phyloP scores from a whole-genome alignment of 2,888 invertebrate species.

The Philhelius pedissequus region DNA sequence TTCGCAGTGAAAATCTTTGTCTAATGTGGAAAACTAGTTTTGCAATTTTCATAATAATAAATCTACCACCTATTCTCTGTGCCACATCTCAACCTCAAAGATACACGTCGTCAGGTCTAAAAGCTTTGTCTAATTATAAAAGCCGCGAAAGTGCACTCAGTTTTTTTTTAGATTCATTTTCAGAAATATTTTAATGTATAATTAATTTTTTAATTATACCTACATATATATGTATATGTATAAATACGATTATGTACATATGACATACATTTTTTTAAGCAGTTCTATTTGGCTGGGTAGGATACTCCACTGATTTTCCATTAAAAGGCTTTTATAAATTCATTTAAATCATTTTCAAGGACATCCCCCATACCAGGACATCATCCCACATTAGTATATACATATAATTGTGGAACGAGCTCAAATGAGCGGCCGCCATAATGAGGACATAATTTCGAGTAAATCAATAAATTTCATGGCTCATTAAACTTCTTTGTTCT shows the following conservation, averaged over 20 bases:
- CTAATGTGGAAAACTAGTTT: too few species aligned
- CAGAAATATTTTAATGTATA: conserved; percentile 1
- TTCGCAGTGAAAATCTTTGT: too few species aligned
- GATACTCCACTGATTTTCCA: not conserved
- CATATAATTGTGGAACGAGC: not conserved
- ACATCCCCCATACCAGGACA: not conserved
- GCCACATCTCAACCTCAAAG: not conserved
- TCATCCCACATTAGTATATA: not conserved
- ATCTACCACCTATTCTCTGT: not conserved
- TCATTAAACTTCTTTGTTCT: conserved; percentile 18
- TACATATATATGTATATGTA: too few species aligned
- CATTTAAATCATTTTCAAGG: conserved; percentile 3
- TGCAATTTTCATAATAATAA: not conserved
- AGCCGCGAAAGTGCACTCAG: not conserved
- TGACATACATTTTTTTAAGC: conserved; percentile 1
- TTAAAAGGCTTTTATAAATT: conserved; percentile 25
- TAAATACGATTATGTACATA: too few species aligned
- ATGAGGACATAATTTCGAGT: conserved; percentile 35
- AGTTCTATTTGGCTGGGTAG: not conserved
- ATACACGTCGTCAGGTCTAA: not conserved
- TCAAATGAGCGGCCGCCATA: not conserved
- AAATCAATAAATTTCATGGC: conserved; percentile 42
- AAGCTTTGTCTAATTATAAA: conserved; percentile 9
- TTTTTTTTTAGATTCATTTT: not conserved
- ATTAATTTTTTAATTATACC: conserved; percentile 34